Evolutionary conservation across 1,140 invertebrate species (phyloP).

Genomic region (Caerostris extrusa): DNA sequence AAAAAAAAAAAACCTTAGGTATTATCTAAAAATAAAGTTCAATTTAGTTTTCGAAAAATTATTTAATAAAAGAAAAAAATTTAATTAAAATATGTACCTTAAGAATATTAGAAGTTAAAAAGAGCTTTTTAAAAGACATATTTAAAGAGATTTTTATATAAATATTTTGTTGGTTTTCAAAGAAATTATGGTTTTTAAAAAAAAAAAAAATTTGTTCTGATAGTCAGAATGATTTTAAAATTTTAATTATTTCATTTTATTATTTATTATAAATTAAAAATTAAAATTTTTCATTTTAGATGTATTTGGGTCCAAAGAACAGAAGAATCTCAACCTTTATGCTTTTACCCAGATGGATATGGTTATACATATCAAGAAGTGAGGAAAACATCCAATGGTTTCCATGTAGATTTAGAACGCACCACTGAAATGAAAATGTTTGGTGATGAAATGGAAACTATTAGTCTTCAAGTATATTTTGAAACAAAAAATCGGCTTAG

Average conservation of each 20-base stretch:
- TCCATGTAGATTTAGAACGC: conserved; percentile 33
- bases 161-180: neutral
- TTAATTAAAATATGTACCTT: too few species aligned
- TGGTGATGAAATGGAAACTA: conserved; percentile 62
- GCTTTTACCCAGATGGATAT: conserved; percentile 77
- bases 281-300: neutral
- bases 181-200: neutral
- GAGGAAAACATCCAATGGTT: conserved; percentile 56
- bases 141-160: neutral
- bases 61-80: too few species aligned
- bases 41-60: too few species aligned
- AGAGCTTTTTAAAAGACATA: too few species aligned
- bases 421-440: conserved; percentile 69
- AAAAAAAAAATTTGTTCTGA: neutral
- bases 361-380: conserved; percentile 72
- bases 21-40: too few species aligned
- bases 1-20: too few species aligned
- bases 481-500: conserved; percentile 54
- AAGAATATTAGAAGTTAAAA: too few species aligned
- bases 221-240: neutral
- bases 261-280: neutral
- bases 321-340: conserved; percentile 75
- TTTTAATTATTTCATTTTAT: neutral
- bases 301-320: conserved; percentile 68
- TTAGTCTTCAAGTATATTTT: conserved; percentile 67